Conservation (phyloP, 2,797 vertebrate genomes). For the Pristis pectinata region DNA sequence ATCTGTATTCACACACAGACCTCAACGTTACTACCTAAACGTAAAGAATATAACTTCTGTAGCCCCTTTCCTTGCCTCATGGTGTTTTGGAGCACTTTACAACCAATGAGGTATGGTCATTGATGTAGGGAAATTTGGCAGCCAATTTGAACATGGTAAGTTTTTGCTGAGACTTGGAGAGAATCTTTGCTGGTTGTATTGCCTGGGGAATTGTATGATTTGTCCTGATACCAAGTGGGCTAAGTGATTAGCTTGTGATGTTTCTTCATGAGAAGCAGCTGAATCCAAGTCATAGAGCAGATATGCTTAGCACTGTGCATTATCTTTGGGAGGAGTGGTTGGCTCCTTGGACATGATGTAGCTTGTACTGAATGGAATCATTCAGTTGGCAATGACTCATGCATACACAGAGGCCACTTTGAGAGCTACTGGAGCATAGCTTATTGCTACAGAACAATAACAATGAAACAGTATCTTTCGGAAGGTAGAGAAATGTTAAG, state of each 20-base stretch:
- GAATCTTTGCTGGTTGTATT: background rate
- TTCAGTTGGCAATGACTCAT: background rate
- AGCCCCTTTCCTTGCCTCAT: background rate
- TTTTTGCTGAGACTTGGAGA: background rate
- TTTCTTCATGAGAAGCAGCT: background rate
- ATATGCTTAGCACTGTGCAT: background rate
- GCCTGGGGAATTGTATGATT: background rate
- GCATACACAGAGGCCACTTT: background rate
- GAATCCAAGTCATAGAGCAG: background rate
- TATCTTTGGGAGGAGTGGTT: background rate
- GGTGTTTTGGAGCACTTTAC: background rate
- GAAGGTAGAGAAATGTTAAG: background rate
- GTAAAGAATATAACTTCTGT: background rate
- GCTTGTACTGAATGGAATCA: background rate
- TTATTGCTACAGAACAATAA: background rate
- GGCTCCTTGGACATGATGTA: background rate
- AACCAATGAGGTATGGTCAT: background rate
- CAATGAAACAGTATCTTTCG: background rate
- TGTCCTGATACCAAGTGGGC: too few species aligned
- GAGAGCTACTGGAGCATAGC: background rate
- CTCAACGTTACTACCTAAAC: background rate
- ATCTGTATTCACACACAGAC: background rate
- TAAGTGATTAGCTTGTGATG: too few species aligned
- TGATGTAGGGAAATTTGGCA: background rate
- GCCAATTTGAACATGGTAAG: background rate